Conservation (phyloP, 1,140 invertebrate genomes). For the Heliconius melpomene region DNA sequence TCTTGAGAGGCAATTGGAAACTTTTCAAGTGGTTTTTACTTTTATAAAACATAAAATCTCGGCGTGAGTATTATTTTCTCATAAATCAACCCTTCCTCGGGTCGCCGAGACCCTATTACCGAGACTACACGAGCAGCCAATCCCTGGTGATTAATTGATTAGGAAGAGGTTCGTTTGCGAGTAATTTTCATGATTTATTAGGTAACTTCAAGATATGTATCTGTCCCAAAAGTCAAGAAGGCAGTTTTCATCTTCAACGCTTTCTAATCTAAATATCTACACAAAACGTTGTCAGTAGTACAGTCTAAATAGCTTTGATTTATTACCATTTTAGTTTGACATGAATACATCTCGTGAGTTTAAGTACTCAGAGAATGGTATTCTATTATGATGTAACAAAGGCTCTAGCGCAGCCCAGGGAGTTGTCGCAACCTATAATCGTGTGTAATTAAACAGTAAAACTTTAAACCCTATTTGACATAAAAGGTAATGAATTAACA, state of each 20-base stretch:
- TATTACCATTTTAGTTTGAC: slow-evolving; percentile 1
- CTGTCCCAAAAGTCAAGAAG: slow-evolving; percentile 48
- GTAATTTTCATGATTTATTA: slow-evolving; percentile 76
- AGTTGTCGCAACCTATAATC: slow-evolving; percentile 33
- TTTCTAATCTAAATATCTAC: slow-evolving; percentile 39
- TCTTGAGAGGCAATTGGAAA: slow-evolving; percentile 16
- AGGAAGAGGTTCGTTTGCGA: slow-evolving; percentile 67
- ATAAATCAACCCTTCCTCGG: slow-evolving; percentile 75
- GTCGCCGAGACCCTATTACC: slow-evolving; percentile 61
- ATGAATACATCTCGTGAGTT: neutral
- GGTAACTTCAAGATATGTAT: slow-evolving; percentile 45
- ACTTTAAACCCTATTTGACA: slow-evolving; percentile 17
- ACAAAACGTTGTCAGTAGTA: slow-evolving; percentile 1
- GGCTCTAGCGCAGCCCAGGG: neutral
- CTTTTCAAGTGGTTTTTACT: slow-evolving; percentile 20
- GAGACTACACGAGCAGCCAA: slow-evolving; percentile 61
- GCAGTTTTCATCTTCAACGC: slow-evolving; percentile 39
- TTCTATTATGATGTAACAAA: neutral
- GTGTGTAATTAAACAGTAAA: slow-evolving; percentile 43
- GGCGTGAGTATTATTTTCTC: slow-evolving; percentile 71
- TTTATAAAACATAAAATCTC: slow-evolving; percentile 57
- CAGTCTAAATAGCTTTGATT: slow-evolving; percentile 2
- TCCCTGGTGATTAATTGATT: slow-evolving; percentile 78
- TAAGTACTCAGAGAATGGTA: neutral
- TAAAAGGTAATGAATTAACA: neutral